Evolutionary conservation across 2,113 vertebrate species (phyloP).

Genomic region (Gobio gobio): DNA sequence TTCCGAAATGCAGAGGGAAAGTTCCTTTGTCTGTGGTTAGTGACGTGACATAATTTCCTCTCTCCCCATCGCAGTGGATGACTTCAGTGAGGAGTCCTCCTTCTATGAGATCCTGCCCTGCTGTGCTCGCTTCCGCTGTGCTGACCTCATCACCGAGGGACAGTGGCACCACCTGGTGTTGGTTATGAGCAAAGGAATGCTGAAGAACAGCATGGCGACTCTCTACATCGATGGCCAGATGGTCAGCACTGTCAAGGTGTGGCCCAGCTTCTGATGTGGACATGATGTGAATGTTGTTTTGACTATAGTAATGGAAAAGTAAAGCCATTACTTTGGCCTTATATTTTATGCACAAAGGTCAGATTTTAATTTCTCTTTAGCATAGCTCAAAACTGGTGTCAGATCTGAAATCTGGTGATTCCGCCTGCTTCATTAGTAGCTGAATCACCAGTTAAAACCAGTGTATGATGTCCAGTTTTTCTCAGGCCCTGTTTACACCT

Average conservation of each 20-base stretch:
- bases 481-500: no score
- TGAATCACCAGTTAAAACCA: not conserved
- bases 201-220: conserved; percentile 95
- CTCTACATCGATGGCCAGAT: conserved; percentile 94
- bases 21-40: conserved; percentile 40
- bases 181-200: conserved; percentile 99
- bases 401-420: not conserved
- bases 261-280: not conserved
- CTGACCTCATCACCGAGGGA: conserved; percentile 92
- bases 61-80: conserved; percentile 81
- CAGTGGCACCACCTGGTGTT: conserved; percentile 98
- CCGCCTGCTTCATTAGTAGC: not conserved
- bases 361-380: not conserved
- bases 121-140: conserved; percentile 94
- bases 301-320: not conserved
- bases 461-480: no score
- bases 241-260: conserved; percentile 94
- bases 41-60: conserved; percentile 52
- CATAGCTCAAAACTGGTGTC: not conserved
- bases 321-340: not conserved
- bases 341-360: not conserved
- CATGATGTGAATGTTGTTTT: not conserved
- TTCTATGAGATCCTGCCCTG: conserved; percentile 98
- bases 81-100: conserved; percentile 93
- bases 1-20: not conserved